Evolutionary conservation across 2,888 invertebrate genomes (phyloP), one percentile per base, ranked within the genome.

Genomic region (Lucinisca nassula): DNA sequence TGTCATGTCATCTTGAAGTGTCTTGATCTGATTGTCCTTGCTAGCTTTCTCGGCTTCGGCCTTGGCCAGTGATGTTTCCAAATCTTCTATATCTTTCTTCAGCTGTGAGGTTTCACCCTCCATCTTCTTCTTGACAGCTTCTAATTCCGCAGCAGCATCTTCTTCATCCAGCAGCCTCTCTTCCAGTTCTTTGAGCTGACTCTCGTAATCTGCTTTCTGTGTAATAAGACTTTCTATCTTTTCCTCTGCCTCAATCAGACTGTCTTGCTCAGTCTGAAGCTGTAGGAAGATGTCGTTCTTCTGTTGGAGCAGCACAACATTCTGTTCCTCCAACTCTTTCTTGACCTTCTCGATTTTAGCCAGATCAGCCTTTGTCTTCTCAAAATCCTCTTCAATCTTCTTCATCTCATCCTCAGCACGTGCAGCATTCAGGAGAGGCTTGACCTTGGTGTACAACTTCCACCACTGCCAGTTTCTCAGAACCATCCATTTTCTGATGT

Each of bases 391-490:
- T 97, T 99, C 99, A 97, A 99, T 95, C 92, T 95, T 99, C 97
- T 99, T 99, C 97, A 99, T 98, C 97, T 99, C 99, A 97, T 99
- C 99, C 97, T 99, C 99, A 97, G 99, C 98, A 96, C 99, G 98
- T 97, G 98, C 98, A 97, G 98, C 99, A 97, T 99, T 99, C 98
- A 99, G 98, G 96, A 99, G 98, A 96, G 99, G 99, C 91, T 95
- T 95, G 81, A 95, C 94, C 92, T 95, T 95, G 89, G 92, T 98
- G 99, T 99, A 99, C 97, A 99, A 97, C 97, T 99, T 99, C 99
- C 99, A 99, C 99, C 99, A 99, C 96, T 98, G 98, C 99, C 99
- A 99, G 97, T 99, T 99, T 97, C 99, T 98, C 96, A 99, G 98
- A 97, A 98, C 98, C 97, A 99, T 98, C 98, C 99, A 99, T 97